phyloP scores from a whole-genome alignment of 2,888 invertebrate species.

The Chaetogeoica ovagalla region DNA sequence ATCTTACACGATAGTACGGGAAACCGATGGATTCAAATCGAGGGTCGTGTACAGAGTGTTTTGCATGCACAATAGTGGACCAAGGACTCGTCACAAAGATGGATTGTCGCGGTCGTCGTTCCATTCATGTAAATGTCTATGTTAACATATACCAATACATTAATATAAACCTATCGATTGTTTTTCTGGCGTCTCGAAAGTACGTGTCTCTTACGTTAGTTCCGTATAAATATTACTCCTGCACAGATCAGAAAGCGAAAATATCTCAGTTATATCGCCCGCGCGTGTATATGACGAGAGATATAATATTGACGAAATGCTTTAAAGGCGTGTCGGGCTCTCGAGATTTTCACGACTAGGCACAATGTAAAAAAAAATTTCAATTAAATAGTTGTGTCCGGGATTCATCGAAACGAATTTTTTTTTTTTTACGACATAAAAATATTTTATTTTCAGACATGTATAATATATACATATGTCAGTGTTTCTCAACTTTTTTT shows the following conservation, averaged over 20 bases:
- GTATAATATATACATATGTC: too few relatives aligned
- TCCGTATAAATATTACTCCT: constrained; percentile 13
- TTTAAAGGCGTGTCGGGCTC: constrained; percentile 12
- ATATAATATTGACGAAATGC: constrained; percentile 26
- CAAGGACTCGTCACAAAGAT: constrained; percentile 33
- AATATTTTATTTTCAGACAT: too few relatives aligned
- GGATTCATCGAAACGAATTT: too few relatives aligned
- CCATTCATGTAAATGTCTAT: constrained; percentile 24
- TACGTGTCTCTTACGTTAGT: constrained; percentile 18
- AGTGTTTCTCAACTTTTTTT: too few relatives aligned
- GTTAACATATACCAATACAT: constrained; percentile 7
- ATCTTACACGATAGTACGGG: too few relatives aligned
- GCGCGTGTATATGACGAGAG: not conserved
- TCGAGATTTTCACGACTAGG: not conserved
- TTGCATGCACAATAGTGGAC: not conserved
- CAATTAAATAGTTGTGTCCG: too few relatives aligned
- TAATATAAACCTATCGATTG: constrained; percentile 36
- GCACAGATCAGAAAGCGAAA: not conserved
- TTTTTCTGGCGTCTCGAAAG: constrained; percentile 19
- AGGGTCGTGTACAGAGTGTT: not conserved
- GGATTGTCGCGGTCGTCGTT: constrained; percentile 5
- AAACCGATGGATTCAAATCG: not conserved
- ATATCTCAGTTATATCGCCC: not conserved
- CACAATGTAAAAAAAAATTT: too few relatives aligned
- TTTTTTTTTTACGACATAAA: too few relatives aligned